Evolutionary conservation across 2,797 vertebrate genomes (phyloP), one percentile per base, ranked within the genome.

Genomic region (Vespertilio murinus): DNA sequence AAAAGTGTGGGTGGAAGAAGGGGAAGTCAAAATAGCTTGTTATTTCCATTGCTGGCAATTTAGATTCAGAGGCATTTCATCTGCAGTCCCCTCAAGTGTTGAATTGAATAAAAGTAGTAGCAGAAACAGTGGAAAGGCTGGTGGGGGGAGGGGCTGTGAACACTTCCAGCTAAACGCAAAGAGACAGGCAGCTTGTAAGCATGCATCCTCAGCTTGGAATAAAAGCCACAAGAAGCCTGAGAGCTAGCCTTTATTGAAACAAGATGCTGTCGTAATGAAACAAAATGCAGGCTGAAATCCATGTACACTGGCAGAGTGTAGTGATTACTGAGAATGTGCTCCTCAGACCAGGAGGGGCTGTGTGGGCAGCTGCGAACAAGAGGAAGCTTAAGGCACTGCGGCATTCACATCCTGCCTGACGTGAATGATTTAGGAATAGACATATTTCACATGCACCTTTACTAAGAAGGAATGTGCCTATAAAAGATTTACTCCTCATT

Each of bases 1-100:
- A 91, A 97, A 97, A 97, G 97, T 95, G 92, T 94, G 96, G 95
- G 80, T 96, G 77, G 95, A 97, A 91, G 93, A 95, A 92, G 97
- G 93, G 93, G 96, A 96, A 87, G 89, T 97, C 96, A 98, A 98
- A 98, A 98, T 97, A 97, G 98, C 98, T 98, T 98, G 98, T 99
- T 98, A 98, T 98, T 98, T 99, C 98, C 98, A 99, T 99, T 96
- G 98, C 98, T 96, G 97, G 98, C 98, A 98, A 99, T 98, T 99
- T 98, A 98, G 98, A 98, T 98, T 98, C 97, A 97, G 98, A 98
- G 98, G 98, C 98, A 98, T 99, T 99, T 98, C 98, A 99, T 99
- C 98, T 99, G 98, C 98, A 98, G 98, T 98, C 98, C 98, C 98
- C 99, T 99, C 98, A 99, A 98, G 98, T 98, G 98, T 98, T 99